phyloP scores from a whole-genome alignment of 2,888 invertebrate species.

The Sinhomidia bicolor region DNA sequence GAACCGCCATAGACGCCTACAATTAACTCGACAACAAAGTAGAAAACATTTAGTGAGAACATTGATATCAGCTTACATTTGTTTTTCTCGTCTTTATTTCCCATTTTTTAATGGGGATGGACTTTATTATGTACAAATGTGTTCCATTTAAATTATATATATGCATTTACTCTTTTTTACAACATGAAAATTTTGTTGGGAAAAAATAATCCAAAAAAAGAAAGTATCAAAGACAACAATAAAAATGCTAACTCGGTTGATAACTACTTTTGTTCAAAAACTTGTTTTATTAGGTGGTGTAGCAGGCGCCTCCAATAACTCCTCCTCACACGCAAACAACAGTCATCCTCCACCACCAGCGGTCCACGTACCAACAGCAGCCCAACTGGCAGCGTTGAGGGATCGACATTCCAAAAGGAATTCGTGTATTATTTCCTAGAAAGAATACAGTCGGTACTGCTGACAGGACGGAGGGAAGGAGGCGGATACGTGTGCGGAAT shows the following conservation, averaged over 20 bases:
- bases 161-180: no score
- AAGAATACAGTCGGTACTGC: neutral
- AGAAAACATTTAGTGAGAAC: no score
- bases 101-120: no score
- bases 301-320: constrained; percentile 42
- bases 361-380: constrained; percentile 70
- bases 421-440: constrained; percentile 74
- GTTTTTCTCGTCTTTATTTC: neutral
- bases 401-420: constrained; percentile 75
- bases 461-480: no score
- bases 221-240: neutral
- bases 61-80: neutral
- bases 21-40: no score
- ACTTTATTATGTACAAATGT: no score
- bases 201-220: no score
- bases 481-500: neutral
- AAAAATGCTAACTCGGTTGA: neutral
- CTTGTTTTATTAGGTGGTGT: constrained; percentile 37
- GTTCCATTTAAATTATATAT: no score
- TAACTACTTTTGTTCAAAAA: neutral
- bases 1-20: no score
- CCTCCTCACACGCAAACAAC: neutral
- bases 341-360: constrained; percentile 49
- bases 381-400: constrained; percentile 72
- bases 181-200: no score